Percentiles rank a stretch among this genome's conserved stretches.
phyloP scores from a whole-genome alignment of 2,113 vertebrate species.

The Corythoichthys haematopterus region DNA sequence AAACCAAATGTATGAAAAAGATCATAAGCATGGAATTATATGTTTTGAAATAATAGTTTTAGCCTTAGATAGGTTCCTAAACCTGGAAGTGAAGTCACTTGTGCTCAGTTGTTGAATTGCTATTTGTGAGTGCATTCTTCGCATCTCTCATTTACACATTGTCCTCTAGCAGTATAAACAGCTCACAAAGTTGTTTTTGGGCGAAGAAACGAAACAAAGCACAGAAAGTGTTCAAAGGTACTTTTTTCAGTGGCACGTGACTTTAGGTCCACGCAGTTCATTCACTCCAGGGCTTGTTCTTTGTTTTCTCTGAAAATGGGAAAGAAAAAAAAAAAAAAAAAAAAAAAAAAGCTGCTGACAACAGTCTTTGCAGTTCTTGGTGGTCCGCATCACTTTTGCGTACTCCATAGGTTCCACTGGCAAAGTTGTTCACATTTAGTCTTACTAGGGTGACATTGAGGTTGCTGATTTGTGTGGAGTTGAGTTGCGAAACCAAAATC shows the following conservation, averaged over 20 bases:
- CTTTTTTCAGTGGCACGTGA: background rate
- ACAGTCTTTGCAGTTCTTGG: background rate
- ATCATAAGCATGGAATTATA: background rate
- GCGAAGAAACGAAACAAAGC: constrained; percentile 28
- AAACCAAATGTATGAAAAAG: background rate
- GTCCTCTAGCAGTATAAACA: constrained; percentile 48
- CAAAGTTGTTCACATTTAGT: background rate
- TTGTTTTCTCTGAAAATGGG: background rate
- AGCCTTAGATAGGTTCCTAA: background rate
- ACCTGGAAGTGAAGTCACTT: constrained; percentile 40
- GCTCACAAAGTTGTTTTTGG: constrained; percentile 42
- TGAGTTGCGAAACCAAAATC: background rate
- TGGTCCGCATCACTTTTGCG: background rate
- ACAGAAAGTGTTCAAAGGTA: constrained; percentile 13
- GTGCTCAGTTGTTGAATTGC: constrained; percentile 54
- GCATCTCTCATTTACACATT: constrained; percentile 42
- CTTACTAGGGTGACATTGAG: background rate
- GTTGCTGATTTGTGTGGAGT: background rate
- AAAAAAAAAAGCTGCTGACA: background rate
- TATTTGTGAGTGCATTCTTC: constrained; percentile 45
- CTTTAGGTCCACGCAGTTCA: background rate
- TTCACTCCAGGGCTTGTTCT: background rate
- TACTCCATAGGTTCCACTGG: background rate
- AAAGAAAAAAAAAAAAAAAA: background rate
- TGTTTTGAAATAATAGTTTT: background rate